Percentiles rank a stretch among this genome's conserved stretches.
Evolutionary conservation across 1,140 invertebrate genomes (phyloP).

Genomic region (Andricus grossulariae): DNA sequence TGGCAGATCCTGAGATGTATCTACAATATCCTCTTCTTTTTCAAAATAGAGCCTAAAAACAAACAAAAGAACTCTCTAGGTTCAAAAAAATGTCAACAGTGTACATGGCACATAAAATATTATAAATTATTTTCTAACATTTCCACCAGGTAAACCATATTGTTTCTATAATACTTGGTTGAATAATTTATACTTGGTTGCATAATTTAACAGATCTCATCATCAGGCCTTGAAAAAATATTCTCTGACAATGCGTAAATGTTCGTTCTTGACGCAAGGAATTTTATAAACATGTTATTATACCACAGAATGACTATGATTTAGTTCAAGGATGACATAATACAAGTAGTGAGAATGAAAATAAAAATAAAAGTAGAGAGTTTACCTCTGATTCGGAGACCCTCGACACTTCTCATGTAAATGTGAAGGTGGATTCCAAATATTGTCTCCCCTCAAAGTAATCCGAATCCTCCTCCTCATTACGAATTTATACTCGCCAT

Average conservation of each 20-base stretch:
- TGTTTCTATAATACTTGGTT: too few species aligned
- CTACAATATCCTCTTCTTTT: conserved; percentile 8
- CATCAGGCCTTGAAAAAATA: too few species aligned
- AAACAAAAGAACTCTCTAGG: conserved; percentile 5
- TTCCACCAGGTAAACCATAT: too few species aligned
- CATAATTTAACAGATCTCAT: too few species aligned
- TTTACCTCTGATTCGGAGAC: conserved; percentile 74
- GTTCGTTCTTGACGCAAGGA: too few species aligned
- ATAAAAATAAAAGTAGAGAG: too few species aligned
- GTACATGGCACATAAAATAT: neutral
- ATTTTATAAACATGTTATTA: neutral
- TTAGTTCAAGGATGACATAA: neutral
- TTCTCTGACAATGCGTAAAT: too few species aligned
- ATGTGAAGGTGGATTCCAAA: conserved; percentile 79
- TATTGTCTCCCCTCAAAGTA: conserved; percentile 83
- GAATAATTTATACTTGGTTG: too few species aligned
- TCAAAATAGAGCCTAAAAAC: conserved; percentile 54
- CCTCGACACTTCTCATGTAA: conserved; percentile 81
- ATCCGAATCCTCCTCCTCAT: conserved; percentile 90
- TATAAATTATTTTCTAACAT: neutral
- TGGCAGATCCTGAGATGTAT: conserved; percentile 41
- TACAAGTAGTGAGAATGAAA: neutral
- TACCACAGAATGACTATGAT: neutral
- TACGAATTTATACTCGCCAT: conserved; percentile 80
- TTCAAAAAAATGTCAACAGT: neutral